phyloP scores from a whole-genome alignment of 2,113 vertebrate species.

The Murina feae region DNA sequence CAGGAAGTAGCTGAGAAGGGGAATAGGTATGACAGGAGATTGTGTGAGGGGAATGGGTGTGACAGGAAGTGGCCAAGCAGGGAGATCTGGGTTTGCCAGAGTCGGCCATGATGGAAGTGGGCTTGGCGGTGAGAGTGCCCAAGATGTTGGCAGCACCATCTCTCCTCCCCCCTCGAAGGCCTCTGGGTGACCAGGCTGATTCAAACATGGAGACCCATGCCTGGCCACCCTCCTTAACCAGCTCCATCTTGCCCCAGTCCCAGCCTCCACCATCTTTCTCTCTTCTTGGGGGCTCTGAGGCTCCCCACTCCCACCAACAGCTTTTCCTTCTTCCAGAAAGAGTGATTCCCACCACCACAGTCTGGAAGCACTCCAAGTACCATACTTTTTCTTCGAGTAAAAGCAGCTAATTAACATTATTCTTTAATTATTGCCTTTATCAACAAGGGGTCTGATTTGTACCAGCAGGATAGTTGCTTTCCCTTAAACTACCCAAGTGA shows the following conservation, averaged over 20 bases:
- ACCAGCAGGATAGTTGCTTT: constrained; percentile 84
- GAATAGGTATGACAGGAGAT: not conserved
- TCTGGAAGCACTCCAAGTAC: constrained; percentile 74
- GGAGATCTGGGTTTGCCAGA: not conserved
- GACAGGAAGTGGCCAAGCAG: not conserved
- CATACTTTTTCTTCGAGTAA: constrained; percentile 79
- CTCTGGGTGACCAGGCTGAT: not conserved
- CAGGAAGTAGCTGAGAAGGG: not conserved
- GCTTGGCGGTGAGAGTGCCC: not conserved
- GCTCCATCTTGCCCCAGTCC: not conserved
- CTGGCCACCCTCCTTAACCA: not conserved
- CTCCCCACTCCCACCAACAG: not conserved
- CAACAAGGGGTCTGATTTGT: constrained; percentile 87
- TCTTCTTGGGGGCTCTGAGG: not conserved
- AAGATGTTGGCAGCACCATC: not conserved
- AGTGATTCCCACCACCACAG: constrained; percentile 51
- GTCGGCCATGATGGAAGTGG: not conserved
- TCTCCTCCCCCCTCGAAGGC: not conserved
- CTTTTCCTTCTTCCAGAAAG: constrained; percentile 40
- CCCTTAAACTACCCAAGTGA: constrained; percentile 82
- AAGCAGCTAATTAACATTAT: constrained; percentile 91
- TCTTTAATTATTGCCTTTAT: constrained; percentile 91
- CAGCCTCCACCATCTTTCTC: not conserved
- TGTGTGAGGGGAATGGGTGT: not conserved
- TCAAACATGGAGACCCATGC: not conserved